Evolutionary conservation across 2,888 invertebrate genomes (phyloP).

Genomic region (Melanotus villosus): DNA sequence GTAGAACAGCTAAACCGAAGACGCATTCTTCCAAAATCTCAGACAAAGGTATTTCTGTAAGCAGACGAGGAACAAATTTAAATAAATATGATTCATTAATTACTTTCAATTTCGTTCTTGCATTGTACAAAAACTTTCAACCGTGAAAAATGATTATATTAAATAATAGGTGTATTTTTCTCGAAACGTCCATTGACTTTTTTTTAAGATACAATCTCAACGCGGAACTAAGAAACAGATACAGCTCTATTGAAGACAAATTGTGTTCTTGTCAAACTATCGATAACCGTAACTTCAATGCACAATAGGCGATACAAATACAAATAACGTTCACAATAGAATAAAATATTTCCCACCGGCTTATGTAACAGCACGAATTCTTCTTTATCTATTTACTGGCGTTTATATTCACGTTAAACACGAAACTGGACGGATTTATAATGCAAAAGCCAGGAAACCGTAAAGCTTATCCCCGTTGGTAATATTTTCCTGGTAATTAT

Average conservation of each 20-base stretch:
- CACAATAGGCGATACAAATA: constrained; percentile 40
- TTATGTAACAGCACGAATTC: constrained; percentile 24
- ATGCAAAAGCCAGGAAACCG: not conserved
- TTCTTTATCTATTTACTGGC: not conserved
- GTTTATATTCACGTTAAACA: not conserved
- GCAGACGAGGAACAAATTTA: too few species aligned
- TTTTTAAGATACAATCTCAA: constrained; percentile 17
- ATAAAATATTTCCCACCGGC: constrained; percentile 13
- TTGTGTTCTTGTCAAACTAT: constrained; percentile 35
- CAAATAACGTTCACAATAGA: constrained; percentile 23
- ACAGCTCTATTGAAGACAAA: constrained; percentile 41
- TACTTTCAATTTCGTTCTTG: constrained; percentile 12
- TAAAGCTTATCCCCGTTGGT: too few species aligned
- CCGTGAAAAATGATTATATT: constrained; percentile 3
- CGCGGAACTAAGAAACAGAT: constrained; percentile 17
- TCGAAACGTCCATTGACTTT: not conserved
- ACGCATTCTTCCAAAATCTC: too few species aligned
- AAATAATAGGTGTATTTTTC: constrained; percentile 4
- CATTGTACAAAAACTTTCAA: not conserved
- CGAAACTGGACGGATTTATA: not conserved
- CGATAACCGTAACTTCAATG: constrained; percentile 33
- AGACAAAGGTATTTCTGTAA: too few species aligned
- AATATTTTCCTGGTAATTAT: too few species aligned
- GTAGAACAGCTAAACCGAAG: too few species aligned
- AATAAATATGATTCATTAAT: not conserved